These are phyloP conservation scores for Pitta sordida DNA, from an alignment of 2,113 vertebrate genomes.

Conservation along the genomic window DNA sequence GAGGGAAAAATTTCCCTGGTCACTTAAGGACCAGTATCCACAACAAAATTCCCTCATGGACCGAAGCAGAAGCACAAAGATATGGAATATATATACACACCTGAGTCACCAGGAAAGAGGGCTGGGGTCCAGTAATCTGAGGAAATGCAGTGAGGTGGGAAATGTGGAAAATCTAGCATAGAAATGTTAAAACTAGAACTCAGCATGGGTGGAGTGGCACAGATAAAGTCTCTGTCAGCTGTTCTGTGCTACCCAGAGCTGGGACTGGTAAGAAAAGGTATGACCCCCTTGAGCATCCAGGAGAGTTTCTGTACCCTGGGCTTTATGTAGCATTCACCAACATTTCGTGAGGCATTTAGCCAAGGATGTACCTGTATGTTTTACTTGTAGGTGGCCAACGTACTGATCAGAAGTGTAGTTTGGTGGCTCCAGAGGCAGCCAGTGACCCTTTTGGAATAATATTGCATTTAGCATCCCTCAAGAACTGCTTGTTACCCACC, in stretches of 20 bases:
- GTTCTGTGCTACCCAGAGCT: not conserved
- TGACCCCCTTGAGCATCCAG: not conserved
- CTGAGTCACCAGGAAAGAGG: not conserved
- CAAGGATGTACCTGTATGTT: not conserved
- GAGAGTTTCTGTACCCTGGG: not conserved
- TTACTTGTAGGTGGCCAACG: not conserved
- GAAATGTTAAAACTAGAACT: not conserved
- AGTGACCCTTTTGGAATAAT: not conserved
- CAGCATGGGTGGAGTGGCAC: rapidly evolving
- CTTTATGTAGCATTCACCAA: not conserved
- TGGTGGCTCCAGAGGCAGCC: not conserved
- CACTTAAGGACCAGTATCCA: too few relatives aligned
- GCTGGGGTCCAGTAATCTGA: not conserved
- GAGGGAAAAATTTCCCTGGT: too few relatives aligned
- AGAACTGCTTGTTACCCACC: not conserved
- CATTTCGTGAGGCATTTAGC: not conserved
- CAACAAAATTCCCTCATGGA: too few relatives aligned
- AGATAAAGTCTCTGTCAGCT: not conserved
- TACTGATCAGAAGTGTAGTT: not conserved
- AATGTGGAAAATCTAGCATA: not conserved
- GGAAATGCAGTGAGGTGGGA: not conserved
- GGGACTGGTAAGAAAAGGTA: not conserved
- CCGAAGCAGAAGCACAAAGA: too few relatives aligned
- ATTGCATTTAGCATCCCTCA: not conserved
- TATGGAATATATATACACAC: too few relatives aligned